Evolutionary conservation across 2,888 invertebrate species (phyloP).

Genomic region (Flexamia atlantica): DNA sequence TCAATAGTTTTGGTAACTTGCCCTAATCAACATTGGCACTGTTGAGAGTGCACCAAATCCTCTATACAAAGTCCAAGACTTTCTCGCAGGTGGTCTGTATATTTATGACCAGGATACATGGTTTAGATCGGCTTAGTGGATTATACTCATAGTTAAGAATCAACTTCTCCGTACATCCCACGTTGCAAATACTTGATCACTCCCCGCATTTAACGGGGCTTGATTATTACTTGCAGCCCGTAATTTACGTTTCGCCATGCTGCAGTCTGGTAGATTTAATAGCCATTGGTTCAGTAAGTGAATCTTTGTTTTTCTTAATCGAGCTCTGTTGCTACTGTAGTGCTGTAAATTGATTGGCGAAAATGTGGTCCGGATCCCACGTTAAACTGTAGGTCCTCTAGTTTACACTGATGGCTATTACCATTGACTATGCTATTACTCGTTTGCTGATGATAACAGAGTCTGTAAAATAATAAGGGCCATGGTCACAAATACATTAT

Average conservation of each 20-base stretch:
- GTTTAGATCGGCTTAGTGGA: background rate
- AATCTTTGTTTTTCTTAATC: no score
- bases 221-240: background rate
- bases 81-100: constrained; percentile 11
- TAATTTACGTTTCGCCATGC: background rate
- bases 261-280: background rate
- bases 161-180: background rate
- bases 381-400: no score
- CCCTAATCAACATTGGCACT: background rate
- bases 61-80: background rate
- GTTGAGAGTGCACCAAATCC: background rate
- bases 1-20: no score
- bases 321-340: no score
- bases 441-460: no score
- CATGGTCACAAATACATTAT: no score
- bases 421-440: no score
- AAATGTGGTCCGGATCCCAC: no score
- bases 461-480: no score
- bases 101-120: constrained; percentile 6
- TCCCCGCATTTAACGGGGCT: background rate
- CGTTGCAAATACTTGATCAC: background rate
- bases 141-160: constrained; percentile 8
- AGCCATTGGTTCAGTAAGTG: no score
- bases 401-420: no score
- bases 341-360: no score